Conservation (phyloP, 2,888 invertebrate genomes). For the Mantis religiosa region DNA sequence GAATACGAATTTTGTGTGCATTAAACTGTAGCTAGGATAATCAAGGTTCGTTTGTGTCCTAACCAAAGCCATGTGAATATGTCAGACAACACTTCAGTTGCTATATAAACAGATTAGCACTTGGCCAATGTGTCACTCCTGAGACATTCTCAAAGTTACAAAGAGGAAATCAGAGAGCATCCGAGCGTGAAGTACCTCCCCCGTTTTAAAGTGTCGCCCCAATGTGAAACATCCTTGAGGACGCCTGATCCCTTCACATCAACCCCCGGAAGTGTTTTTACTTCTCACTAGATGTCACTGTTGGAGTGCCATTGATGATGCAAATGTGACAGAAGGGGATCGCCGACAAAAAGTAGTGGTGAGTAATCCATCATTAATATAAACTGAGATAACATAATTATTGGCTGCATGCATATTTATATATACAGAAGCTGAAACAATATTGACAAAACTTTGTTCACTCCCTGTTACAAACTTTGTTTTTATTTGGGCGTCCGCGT, state of each 20-base stretch:
- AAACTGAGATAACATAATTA: slow-evolving; percentile 15
- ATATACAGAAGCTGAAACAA: neutral
- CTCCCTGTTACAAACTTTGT: neutral
- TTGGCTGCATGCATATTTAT: neutral
- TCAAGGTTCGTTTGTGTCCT: too few species aligned
- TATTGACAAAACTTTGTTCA: neutral
- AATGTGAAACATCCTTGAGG: neutral
- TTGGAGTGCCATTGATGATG: neutral
- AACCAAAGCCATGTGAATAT: too few species aligned
- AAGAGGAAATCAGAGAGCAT: neutral
- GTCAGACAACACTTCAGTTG: too few species aligned
- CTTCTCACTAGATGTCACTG: neutral
- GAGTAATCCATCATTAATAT: slow-evolving; percentile 5
- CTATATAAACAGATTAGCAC: too few species aligned
- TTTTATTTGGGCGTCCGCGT: neutral
- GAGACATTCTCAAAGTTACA: neutral
- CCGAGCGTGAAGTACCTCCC: neutral
- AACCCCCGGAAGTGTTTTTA: neutral
- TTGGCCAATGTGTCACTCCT: too few species aligned
- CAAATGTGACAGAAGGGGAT: neutral
- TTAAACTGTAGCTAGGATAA: too few species aligned
- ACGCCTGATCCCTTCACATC: neutral
- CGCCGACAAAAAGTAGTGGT: neutral
- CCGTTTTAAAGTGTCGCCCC: neutral
- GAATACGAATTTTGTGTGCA: too few species aligned